A percentile compares a stretch with the other conserved stretches of the same genome.
phyloP scores from a whole-genome alignment of 1,140 invertebrate species.

The Tetraneura akinire region DNA sequence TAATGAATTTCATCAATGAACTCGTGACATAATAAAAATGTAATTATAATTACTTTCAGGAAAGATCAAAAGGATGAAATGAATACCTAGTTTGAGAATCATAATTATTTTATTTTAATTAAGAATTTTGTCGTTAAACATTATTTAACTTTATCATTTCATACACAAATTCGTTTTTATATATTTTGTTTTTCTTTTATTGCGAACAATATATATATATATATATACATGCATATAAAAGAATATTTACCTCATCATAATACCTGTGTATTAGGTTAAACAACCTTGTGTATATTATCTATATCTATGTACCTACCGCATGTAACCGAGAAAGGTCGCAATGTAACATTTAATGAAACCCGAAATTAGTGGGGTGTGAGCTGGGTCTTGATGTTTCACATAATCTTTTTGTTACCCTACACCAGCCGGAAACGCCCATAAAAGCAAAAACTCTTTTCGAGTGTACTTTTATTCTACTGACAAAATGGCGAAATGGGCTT shows the following conservation, averaged over 20 bases:
- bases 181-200: too few species aligned
- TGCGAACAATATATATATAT: slow-evolving; percentile 19
- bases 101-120: background rate
- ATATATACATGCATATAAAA: background rate
- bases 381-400: slow-evolving; percentile 20
- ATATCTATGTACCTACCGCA: background rate
- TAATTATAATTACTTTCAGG: background rate
- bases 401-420: slow-evolving; percentile 25
- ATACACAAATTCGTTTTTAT: too few species aligned
- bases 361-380: slow-evolving; percentile 27
- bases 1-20: too few species aligned
- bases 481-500: background rate
- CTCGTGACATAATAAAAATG: background rate
- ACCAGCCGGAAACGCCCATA: background rate
- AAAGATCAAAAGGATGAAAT: background rate
- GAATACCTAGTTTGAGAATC: background rate
- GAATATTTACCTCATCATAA: background rate
- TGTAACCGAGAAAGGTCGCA: background rate
- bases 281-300: background rate
- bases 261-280: background rate
- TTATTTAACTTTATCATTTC: background rate
- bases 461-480: slow-evolving; percentile 14
- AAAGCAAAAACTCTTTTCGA: slow-evolving; percentile 4
- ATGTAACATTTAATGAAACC: slow-evolving; percentile 27
- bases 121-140: background rate